Base-by-base conservation (phyloP, 1,140 invertebrate genomes). In the Lucilia cuprina region DNA sequence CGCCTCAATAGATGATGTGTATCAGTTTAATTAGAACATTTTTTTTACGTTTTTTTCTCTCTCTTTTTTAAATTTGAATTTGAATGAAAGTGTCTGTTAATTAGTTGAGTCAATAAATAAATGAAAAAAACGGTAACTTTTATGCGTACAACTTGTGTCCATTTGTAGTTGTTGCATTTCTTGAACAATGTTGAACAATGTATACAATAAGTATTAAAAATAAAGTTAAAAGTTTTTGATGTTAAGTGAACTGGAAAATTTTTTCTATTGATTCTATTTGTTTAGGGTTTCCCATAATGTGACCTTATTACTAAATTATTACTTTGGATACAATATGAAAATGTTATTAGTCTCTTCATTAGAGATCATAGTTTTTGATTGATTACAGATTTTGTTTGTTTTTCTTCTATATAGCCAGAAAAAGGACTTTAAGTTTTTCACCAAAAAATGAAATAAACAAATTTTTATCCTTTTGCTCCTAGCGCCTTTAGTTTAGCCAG, bases 1-100 rank as follows among this genome's bases (percentile, higher is more conserved):
- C 47, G 41, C 8, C 17, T 80, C 77, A 80, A 80, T 25, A 49
- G 41, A 17, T 9, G 12, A 80, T 80, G 77, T 80, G 41, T 80
- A 80, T 80, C 47, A 50, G 41, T 80, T 80, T 80, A 80, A 80
- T 80, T 80, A 80, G 77, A 80, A 80, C 77, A 49, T 80, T 80
- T 78, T 47, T 77, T 78, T 47, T 77, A 34, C 41, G 19, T 80
- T 80, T 80, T 14, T 47, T 80, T 80, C 5, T 77, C 17, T 80
- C 5, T 77, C 17, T 0, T 41, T 17, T 35, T 41, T 41, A 13
- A 25, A 21, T 35, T 41, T 19, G 4, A 5, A 49, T 49, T 49
- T 80, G 77, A 80, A 80, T 80, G 77, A 80, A 80, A 80, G 77
- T 80, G 77, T 12, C 41, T 80, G 77, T 50, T 49, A 80, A 80